These are phyloP conservation scores for Gymnoscelis rufifasciata DNA, from an alignment of 2,888 invertebrate species.

Conservation along the genomic window DNA sequence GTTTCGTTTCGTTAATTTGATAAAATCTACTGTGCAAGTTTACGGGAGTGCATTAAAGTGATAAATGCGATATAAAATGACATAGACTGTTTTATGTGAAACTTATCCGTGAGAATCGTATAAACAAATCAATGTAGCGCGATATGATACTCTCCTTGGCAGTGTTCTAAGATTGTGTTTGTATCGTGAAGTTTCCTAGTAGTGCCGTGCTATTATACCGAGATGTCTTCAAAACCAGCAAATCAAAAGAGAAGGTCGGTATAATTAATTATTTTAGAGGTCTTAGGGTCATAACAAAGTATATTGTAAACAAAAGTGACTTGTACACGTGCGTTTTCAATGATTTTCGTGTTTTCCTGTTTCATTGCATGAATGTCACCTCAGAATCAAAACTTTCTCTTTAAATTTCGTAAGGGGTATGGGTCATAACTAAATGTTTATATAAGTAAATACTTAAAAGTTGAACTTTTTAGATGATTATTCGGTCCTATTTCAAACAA, in stretches of 20 bases:
- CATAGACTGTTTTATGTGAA: conserved; percentile 65
- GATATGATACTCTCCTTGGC: conserved; percentile 79
- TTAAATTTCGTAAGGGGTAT: conserved; percentile 5
- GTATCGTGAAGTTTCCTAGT: conserved; percentile 70
- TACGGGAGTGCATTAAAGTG: conserved; percentile 67
- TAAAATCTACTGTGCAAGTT: conserved; percentile 56
- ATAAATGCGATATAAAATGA: conserved; percentile 71
- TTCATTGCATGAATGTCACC: conserved; percentile 31
- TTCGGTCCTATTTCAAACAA: too few relatives aligned
- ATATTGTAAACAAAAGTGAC: not conserved
- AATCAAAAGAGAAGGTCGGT: conserved; percentile 86
- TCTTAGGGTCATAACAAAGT: conserved; percentile 20
- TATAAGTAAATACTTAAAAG: not conserved
- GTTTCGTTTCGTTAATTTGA: conserved; percentile 14
- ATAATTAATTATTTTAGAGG: conserved; percentile 28
- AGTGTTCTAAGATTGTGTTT: conserved; percentile 79
- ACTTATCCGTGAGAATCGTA: conserved; percentile 48
- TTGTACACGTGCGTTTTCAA: conserved; percentile 8
- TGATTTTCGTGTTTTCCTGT: conserved; percentile 34
- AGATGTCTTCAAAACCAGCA: conserved; percentile 75
- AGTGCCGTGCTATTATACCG: conserved; percentile 56
- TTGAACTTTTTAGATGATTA: too few relatives aligned
- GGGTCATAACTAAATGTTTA: not conserved
- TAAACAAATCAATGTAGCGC: conserved; percentile 56
- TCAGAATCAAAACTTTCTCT: conserved; percentile 40